Conservation (phyloP, 1,140 invertebrate genomes). For the Wiebesia pumilae region DNA sequence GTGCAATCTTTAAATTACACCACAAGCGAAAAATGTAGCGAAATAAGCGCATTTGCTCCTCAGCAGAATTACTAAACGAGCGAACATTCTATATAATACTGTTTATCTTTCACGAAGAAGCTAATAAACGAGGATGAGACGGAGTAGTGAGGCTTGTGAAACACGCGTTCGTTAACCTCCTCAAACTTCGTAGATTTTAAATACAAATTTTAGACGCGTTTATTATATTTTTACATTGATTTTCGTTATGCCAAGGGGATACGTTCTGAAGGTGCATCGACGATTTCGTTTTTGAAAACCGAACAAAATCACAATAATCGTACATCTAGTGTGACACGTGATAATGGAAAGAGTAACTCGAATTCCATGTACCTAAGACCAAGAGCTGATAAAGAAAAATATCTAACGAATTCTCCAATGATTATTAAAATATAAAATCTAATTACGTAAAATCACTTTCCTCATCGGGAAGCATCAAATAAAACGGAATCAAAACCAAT, state of each 20-base stretch:
- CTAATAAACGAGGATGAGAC: neutral
- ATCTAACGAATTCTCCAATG: neutral
- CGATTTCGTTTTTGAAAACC: no score
- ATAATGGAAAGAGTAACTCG: no score
- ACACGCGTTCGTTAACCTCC: no score
- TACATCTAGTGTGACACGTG: no score
- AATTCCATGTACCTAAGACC: neutral
- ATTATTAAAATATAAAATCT: neutral
- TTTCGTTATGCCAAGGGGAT: no score
- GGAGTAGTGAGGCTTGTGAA: no score
- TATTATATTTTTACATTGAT: no score
- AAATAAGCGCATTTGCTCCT: neutral
- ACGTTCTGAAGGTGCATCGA: no score
- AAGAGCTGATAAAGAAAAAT: neutral
- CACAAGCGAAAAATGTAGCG: neutral
- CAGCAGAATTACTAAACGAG: neutral
- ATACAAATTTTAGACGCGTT: no score
- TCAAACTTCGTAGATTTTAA: no score
- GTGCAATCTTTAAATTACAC: neutral
- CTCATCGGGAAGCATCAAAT: neutral
- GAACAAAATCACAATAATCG: no score
- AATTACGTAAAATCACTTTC: constrained; percentile 22
- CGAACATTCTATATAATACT: neutral
- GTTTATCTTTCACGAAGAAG: neutral
- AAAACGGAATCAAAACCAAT: neutral